Evolutionary conservation across 1,140 invertebrate species (phyloP), one percentile per base, ranked within the genome.

Genomic region (Trichomalopsis sarcophagae): DNA sequence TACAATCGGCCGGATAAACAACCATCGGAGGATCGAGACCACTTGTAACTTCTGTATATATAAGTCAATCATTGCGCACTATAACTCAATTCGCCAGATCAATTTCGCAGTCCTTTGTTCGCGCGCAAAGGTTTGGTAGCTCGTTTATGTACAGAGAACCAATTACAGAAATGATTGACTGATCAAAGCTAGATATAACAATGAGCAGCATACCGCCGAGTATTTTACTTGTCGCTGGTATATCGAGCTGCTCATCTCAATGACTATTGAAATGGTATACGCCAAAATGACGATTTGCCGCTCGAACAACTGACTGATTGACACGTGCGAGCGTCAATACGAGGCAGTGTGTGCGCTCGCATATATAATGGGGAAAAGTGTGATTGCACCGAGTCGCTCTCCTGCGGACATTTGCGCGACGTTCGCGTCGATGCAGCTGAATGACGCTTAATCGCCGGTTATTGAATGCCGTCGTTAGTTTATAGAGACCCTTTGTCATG

Each of bases 131-230:
- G 7, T 10, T n/a, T 17, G 21, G 17, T 62, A 17, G 17, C 55
- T 62, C 6, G 55, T 3, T 1, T 50, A 50, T 50, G 3, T 62
- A n/a, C 50, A 21, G 50, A 27, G 23, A 5, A 27, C 14, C 69
- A 81, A 81, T 81, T 81, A 36, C 33, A 69, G 79, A 14, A 47
- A 68, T 7, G 44, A 27, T 21, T 80, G 74, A 50, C 74, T 50
- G 79, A 81, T 71, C 66, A 81, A 81, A 81, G 79, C 40, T 36
- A 50, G 11, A 40, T 74, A 55, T 82, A 73, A 75, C 76, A 77
- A 3, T 13, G 73, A 75, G 55, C n/a, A 47, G 55, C 74, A n/a
- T n/a, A 74, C 33, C 33, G 33, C 33, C 33, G 40, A 47, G 78
- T 27, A 62, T 62, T 62, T 21, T 17, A 62, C 55, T 62, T 62